Conservation (phyloP, 1,140 invertebrate species). For the Maniola jurtina region DNA sequence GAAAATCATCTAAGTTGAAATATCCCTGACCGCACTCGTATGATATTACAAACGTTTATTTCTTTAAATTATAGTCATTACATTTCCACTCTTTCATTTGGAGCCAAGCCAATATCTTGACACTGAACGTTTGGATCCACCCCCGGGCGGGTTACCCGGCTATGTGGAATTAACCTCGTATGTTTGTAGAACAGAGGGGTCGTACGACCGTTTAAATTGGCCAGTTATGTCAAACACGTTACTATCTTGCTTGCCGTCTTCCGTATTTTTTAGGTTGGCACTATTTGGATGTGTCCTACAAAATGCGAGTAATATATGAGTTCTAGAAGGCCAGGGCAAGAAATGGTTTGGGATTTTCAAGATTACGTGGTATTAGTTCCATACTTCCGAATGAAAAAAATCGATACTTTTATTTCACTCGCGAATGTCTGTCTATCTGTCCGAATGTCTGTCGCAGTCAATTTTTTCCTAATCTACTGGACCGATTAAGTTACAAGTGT, state of each 20-base stretch:
- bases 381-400: no score
- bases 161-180: conserved; percentile 7
- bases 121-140: conserved; percentile 10
- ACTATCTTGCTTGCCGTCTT: conserved; percentile 6
- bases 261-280: conserved; percentile 13
- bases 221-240: conserved; percentile 9
- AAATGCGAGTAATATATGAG: conserved; percentile 1
- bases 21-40: conserved; percentile 4
- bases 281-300: conserved; percentile 5
- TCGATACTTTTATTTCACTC: no score
- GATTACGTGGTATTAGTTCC: no score
- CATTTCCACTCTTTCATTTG: conserved; percentile 13
- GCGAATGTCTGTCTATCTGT: no score
- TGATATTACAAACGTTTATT: conserved; percentile 12
- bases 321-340: neutral
- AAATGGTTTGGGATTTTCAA: neutral
- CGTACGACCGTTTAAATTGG: conserved; percentile 8
- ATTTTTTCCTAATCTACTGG: no score
- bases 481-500: no score
- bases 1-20: conserved; percentile 3
- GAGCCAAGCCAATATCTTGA: conserved; percentile 7
- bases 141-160: conserved; percentile 11
- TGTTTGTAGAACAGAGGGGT: conserved; percentile 7
- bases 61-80: conserved; percentile 16
- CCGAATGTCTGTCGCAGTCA: no score